Evolutionary conservation across 2,113 vertebrate genomes (phyloP), one percentile per base, ranked within the genome.

Genomic region (Proterorhinus semilunaris): DNA sequence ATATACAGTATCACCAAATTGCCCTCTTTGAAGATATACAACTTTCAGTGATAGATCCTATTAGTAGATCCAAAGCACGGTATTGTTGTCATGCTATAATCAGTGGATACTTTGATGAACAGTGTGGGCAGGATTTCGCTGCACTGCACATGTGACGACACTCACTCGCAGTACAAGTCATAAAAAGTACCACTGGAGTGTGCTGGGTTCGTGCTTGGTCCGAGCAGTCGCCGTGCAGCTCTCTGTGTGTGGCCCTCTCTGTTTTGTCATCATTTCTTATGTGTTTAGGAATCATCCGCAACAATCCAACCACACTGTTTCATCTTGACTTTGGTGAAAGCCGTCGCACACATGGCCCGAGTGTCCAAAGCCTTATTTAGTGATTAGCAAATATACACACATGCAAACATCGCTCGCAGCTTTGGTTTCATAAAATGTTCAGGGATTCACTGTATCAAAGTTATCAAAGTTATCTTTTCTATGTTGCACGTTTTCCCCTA

Each of bases 281-380:
- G 83, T 92, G 90, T 93, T 93, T 93, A 89, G 88, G 87, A 85
- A 88, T 85, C 78, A 72, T 89, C 87, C 65, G 82, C 83, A 87
- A 88, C 86, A 87, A 86, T 84, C 84, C 75, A 80, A 91, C 91
- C 87, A 43, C 88, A 84, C 77, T 66, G 58, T 75, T 86, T 86
- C 77, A 68, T 84, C 83, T 49, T 73, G 73, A 83, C 67, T 68
- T 76, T 62, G 68, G 83, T 77, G 78, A 78, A 82, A 83, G 62
- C 64, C 44, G 13, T 43, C 13, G 57, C 76, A 76, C 78, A 78
- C 78, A 73, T 75, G 74, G 67, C 46, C 74, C 1, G 63, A 69
- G 72, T 85, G 74, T 65, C 78, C 59, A 62, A 51, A 53, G 52
- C 48, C 78, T 74, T 10, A 44, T 73, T 77, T 72, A 58, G 54